These are phyloP conservation scores for Criorhina ranunculi DNA, from an alignment of 2,888 invertebrate species.

Conservation along the genomic window DNA sequence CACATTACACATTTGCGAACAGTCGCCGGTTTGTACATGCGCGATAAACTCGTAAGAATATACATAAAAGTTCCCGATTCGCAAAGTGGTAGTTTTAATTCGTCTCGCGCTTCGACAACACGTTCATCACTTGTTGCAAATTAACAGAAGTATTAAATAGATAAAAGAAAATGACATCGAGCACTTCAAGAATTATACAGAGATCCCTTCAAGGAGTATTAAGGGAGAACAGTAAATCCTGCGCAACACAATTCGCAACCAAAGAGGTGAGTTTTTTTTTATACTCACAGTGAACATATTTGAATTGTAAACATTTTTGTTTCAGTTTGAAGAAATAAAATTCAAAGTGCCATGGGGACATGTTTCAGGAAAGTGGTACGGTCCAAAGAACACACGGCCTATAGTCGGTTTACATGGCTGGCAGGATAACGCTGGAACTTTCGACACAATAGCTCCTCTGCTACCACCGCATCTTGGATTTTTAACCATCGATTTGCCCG, in stretches of 20 bases:
- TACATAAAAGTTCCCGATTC: not conserved
- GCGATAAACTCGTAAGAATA: no score
- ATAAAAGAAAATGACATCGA: conserved; percentile 8
- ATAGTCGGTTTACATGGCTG: conserved; percentile 91
- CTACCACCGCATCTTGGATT: conserved; percentile 85
- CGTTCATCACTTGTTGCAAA: conserved; percentile 3
- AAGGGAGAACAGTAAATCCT: conserved; percentile 21
- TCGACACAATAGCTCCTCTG: conserved; percentile 88
- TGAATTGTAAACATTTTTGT: not conserved
- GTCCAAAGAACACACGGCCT: conserved; percentile 87
- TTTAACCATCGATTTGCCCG: conserved; percentile 88
- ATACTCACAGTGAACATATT: not conserved
- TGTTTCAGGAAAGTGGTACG: conserved; percentile 90
- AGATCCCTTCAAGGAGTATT: conserved; percentile 40
- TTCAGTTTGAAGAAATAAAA: conserved; percentile 87
- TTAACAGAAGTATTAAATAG: not conserved
- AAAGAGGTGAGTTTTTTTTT: conserved; percentile 22
- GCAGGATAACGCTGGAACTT: conserved; percentile 92
- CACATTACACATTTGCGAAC: no score
- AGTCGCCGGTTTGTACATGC: no score
- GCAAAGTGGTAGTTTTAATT: conserved; percentile 12
- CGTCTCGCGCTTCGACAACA: not conserved
- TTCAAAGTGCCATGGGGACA: conserved; percentile 90
- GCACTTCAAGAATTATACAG: conserved; percentile 30
- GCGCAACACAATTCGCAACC: conserved; percentile 30